Conservation (phyloP, 2,888 invertebrate genomes). For the Papilio demoleus region DNA sequence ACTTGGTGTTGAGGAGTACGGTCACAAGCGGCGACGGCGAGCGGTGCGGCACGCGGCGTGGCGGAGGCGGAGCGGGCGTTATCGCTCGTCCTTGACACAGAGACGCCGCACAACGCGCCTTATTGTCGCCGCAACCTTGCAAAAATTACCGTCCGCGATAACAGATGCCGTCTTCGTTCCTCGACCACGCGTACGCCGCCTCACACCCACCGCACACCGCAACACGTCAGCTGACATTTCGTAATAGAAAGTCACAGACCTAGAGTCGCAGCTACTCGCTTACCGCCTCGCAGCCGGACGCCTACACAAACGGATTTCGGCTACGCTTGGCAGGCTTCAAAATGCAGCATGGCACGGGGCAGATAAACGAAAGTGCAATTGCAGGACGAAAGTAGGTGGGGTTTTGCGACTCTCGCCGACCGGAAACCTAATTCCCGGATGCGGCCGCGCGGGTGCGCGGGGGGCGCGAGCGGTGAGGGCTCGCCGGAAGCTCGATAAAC, state of each 20-base stretch:
- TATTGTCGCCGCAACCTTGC: slow-evolving; percentile 81
- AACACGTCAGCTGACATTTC: slow-evolving; percentile 45
- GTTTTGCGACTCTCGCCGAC: slow-evolving; percentile 77
- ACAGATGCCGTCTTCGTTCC: slow-evolving; percentile 60
- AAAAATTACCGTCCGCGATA: slow-evolving; percentile 74
- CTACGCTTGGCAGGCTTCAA: slow-evolving; percentile 40
- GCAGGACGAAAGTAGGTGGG: slow-evolving; percentile 79
- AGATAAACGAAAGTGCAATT: slow-evolving; percentile 53
- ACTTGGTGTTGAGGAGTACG: slow-evolving; percentile 45
- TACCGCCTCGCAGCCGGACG: slow-evolving; percentile 31
- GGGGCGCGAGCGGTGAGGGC: slow-evolving; percentile 46
- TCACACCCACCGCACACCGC: slow-evolving; percentile 54
- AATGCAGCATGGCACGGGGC: not conserved
- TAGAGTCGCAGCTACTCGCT: slow-evolving; percentile 46
- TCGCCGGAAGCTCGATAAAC: slow-evolving; percentile 82
- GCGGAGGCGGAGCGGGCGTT: slow-evolving; percentile 57
- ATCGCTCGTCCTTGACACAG: slow-evolving; percentile 82
- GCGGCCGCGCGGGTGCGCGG: slow-evolving; percentile 77
- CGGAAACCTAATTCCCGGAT: slow-evolving; percentile 84
- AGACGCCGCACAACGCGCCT: slow-evolving; percentile 78
- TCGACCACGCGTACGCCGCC: slow-evolving; percentile 51
- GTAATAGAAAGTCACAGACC: slow-evolving; percentile 35
- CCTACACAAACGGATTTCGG: slow-evolving; percentile 20
- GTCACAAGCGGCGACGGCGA: slow-evolving; percentile 49
- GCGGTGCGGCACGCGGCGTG: slow-evolving; percentile 48